Evolutionary conservation across 2,113 vertebrate genomes (phyloP).

Genomic region (Alosa alosa): DNA sequence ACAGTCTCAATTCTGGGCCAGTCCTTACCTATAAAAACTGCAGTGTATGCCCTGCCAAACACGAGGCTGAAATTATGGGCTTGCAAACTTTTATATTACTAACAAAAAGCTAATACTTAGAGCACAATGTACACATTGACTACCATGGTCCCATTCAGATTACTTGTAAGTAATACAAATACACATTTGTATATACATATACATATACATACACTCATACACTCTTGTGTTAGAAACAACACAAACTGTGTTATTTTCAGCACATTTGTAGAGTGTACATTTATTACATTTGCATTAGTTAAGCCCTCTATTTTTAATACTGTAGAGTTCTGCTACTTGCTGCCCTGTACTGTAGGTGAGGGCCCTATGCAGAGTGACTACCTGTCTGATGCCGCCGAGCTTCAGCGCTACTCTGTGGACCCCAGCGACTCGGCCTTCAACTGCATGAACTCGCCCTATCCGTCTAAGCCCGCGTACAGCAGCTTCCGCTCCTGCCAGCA

Average conservation of each 20-base stretch:
- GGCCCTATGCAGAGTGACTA: conserved; percentile 77
- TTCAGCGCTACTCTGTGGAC: conserved; percentile 74
- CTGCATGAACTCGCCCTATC: conserved; percentile 71
- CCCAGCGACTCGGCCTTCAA: conserved; percentile 71
- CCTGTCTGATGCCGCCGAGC: conserved; percentile 64
- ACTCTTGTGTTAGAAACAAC: too few relatives aligned
- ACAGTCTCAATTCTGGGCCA: neutral
- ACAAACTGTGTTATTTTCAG: too few relatives aligned
- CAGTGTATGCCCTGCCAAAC: neutral
- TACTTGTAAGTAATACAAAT: too few relatives aligned
- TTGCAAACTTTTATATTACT: neutral
- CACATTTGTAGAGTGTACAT: neutral
- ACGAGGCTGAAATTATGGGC: neutral
- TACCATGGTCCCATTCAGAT: too few relatives aligned
- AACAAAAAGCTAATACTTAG: neutral
- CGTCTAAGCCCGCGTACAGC: conserved; percentile 66
- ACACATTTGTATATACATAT: too few relatives aligned
- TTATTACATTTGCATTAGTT: neutral
- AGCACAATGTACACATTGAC: neutral
- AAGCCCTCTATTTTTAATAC: neutral
- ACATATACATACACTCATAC: too few relatives aligned
- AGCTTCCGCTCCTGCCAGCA: conserved; percentile 66
- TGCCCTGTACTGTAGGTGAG: conserved; percentile 66
- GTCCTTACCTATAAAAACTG: neutral
- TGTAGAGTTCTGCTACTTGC: neutral